phyloP scores from a whole-genome alignment of 2,797 vertebrate species.

The Helicolenus hilgendorfi region DNA sequence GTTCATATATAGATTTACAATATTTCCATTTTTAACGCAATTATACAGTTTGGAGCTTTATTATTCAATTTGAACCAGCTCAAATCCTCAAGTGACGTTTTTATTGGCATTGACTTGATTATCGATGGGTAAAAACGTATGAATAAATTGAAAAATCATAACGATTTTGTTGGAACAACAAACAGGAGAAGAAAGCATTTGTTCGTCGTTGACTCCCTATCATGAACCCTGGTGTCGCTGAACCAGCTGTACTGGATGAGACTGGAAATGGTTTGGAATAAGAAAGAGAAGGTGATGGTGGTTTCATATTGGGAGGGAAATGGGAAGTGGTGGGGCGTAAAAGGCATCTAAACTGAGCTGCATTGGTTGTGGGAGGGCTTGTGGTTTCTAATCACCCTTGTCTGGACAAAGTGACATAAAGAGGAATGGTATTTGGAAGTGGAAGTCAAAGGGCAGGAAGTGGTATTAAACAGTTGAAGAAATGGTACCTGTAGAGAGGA shows the following conservation, averaged over 20 bases:
- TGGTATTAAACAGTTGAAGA: slow-evolving; percentile 49
- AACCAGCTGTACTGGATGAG: slow-evolving; percentile 4
- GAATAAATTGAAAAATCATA: not conserved
- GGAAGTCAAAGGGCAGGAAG: slow-evolving; percentile 57
- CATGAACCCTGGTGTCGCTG: slow-evolving; percentile 43
- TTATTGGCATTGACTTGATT: not conserved
- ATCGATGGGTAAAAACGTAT: not conserved
- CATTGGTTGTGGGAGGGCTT: slow-evolving; percentile 17
- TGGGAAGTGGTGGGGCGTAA: slow-evolving; percentile 32
- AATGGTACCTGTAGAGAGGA: slow-evolving; percentile 30
- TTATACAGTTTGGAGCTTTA: not conserved
- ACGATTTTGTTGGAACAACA: not conserved
- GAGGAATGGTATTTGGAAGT: slow-evolving; percentile 69
- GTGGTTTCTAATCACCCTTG: slow-evolving; percentile 43
- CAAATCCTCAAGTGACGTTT: not conserved
- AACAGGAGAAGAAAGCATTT: not conserved
- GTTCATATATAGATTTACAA: not conserved
- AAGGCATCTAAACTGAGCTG: slow-evolving; percentile 24
- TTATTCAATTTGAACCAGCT: not conserved
- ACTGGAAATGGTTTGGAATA: slow-evolving; percentile 23
- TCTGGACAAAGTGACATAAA: slow-evolving; percentile 66
- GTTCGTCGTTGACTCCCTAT: not conserved
- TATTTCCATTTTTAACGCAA: not conserved
- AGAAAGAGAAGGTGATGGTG: slow-evolving; percentile 16
- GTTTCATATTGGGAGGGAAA: slow-evolving; percentile 42